These are phyloP conservation scores for Linepithema humile DNA, from an alignment of 1,140 invertebrate genomes.

Conservation along the genomic window DNA sequence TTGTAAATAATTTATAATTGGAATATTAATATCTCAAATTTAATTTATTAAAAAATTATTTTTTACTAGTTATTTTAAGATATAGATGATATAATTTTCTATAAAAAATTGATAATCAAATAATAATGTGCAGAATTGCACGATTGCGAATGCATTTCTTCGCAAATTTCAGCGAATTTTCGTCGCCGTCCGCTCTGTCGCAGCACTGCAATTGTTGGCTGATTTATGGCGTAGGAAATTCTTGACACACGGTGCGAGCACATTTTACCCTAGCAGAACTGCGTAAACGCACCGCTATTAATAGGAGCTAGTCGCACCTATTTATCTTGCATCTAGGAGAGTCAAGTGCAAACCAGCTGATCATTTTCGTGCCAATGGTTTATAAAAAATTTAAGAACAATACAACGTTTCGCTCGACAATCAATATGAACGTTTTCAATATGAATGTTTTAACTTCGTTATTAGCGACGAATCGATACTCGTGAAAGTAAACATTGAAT, in stretches of 20 bases:
- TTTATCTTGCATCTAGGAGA: slow-evolving; percentile 69
- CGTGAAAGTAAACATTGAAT: no score
- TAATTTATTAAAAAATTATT: no score
- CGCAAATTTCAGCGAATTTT: background rate
- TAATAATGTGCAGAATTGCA: background rate
- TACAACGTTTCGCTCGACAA: no score
- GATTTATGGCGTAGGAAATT: slow-evolving; percentile 10
- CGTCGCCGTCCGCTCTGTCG: background rate
- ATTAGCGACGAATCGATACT: no score
- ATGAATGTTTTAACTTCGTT: no score
- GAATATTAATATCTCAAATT: no score
- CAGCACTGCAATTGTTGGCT: background rate
- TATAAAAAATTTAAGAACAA: background rate
- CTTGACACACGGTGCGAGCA: slow-evolving; percentile 34
- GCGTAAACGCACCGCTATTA: slow-evolving; percentile 67
- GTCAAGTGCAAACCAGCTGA: slow-evolving; percentile 66
- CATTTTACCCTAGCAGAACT: slow-evolving; percentile 24
- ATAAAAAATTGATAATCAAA: background rate
- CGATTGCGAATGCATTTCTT: background rate
- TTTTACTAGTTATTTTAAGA: no score
- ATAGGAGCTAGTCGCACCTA: slow-evolving; percentile 70
- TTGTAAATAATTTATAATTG: no score
- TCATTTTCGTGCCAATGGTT: background rate
- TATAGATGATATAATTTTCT: background rate
- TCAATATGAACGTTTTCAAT: no score